Percentiles rank a stretch among this genome's conserved stretches.
phyloP scores from a whole-genome alignment of 2,888 invertebrate genomes.

The Malthinus flaveolus region DNA sequence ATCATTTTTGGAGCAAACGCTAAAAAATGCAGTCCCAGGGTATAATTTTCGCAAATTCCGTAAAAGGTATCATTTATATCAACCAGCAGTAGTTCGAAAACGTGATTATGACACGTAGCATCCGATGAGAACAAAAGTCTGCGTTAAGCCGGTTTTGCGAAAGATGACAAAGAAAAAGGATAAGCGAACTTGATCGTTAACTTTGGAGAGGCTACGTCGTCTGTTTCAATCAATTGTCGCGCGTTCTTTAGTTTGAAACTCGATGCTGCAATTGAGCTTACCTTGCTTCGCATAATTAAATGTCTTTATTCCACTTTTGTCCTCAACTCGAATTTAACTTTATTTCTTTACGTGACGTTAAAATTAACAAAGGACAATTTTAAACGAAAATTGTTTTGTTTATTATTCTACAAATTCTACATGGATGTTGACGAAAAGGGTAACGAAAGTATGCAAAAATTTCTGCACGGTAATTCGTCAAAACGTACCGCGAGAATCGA shows the following conservation, averaged over 20 bases:
- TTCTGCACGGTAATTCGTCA: too few species aligned
- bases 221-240: conserved; percentile 29
- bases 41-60: neutral
- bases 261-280: conserved; percentile 26
- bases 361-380: too few species aligned
- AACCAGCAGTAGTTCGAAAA: neutral
- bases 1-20: too few species aligned
- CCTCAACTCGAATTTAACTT: too few species aligned
- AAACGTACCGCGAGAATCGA: too few species aligned
- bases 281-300: conserved; percentile 29
- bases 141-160: conserved; percentile 14
- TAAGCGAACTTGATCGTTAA: conserved; percentile 26
- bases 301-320: conserved; percentile 20
- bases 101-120: conserved; percentile 5
- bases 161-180: conserved; percentile 17
- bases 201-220: conserved; percentile 22
- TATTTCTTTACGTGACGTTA: too few species aligned
- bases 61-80: conserved; percentile 3
- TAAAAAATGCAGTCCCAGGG: neutral
- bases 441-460: too few species aligned
- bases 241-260: conserved; percentile 24
- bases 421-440: too few species aligned
- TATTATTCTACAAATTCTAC: too few species aligned
- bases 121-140: conserved; percentile 4
- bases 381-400: too few species aligned